Evolutionary conservation across 2,888 invertebrate genomes (phyloP).

Genomic region (Leptopilina myrica): DNA sequence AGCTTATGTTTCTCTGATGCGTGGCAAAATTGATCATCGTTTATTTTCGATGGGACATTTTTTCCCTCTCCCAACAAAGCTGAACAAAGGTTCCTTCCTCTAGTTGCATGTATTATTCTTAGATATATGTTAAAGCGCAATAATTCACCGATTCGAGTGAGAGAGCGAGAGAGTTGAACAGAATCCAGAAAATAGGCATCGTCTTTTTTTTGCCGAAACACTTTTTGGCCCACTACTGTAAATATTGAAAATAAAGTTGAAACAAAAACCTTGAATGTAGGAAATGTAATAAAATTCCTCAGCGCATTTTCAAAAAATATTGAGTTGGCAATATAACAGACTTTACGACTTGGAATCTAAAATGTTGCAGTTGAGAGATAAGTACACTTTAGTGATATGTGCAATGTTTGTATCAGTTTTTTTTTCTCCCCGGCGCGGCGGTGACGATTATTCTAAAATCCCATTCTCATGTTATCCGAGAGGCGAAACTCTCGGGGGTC

Average conservation of each 20-base stretch:
- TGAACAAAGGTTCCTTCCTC: not conserved
- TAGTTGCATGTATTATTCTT: slow-evolving; percentile 47
- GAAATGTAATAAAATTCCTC: not conserved
- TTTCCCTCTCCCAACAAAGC: no score
- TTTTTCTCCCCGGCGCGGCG: not conserved
- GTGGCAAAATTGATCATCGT: not conserved
- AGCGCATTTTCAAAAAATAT: no score
- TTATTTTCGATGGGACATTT: slow-evolving; percentile 10
- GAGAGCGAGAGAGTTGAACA: no score
- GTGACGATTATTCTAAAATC: slow-evolving; percentile 10
- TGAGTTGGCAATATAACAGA: not conserved
- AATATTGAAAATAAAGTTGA: no score
- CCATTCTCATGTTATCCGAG: slow-evolving; percentile 23
- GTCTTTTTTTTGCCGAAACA: slow-evolving; percentile 46
- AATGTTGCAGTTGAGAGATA: slow-evolving; percentile 14
- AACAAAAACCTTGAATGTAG: not conserved
- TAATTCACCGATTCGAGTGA: no score
- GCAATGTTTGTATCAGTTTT: no score
- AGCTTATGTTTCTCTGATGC: not conserved
- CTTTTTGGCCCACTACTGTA: slow-evolving; percentile 53
- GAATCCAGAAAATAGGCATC: no score
- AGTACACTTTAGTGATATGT: slow-evolving; percentile 6
- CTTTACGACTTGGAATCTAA: slow-evolving; percentile 11
- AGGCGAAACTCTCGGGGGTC: slow-evolving; percentile 5
- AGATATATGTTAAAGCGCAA: not conserved